phyloP scores from a whole-genome alignment of 2,113 vertebrate species.

The Anhinga anhinga region DNA sequence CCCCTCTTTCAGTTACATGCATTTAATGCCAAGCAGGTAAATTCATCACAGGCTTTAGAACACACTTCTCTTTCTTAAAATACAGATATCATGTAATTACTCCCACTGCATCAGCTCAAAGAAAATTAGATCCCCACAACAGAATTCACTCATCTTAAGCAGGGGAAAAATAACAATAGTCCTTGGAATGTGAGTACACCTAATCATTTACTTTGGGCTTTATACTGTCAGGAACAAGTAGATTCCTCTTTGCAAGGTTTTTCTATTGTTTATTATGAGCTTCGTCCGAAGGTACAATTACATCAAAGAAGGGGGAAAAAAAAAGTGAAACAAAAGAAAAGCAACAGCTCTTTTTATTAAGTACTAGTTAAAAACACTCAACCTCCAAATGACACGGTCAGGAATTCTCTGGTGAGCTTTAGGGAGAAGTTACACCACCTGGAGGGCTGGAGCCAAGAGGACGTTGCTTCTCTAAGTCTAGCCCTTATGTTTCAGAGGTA shows the following conservation, averaged over 20 bases:
- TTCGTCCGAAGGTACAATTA: not conserved
- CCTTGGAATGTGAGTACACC: not conserved
- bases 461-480: not conserved
- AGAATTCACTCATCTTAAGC: not conserved
- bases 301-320: not conserved
- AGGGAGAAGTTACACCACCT: not conserved
- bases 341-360: not conserved
- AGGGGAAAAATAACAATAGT: not conserved
- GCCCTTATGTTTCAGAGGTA: not conserved
- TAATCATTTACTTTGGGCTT: not conserved
- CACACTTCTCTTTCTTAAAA: conserved; percentile 44
- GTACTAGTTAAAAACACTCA: not conserved
- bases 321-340: not conserved
- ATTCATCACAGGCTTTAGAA: conserved; percentile 2
- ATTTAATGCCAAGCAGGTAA: conserved; percentile 19
- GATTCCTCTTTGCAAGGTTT: not conserved
- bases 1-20: conserved; percentile 1
- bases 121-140: not conserved
- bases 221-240: not conserved
- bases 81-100: conserved; percentile 23
- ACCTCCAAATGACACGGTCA: fast-evolving
- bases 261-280: not conserved
- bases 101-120: not conserved
- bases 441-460: not conserved
- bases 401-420: not conserved